Conservation (phyloP, 2,113 vertebrate genomes). For the Hepsetus odoe region DNA sequence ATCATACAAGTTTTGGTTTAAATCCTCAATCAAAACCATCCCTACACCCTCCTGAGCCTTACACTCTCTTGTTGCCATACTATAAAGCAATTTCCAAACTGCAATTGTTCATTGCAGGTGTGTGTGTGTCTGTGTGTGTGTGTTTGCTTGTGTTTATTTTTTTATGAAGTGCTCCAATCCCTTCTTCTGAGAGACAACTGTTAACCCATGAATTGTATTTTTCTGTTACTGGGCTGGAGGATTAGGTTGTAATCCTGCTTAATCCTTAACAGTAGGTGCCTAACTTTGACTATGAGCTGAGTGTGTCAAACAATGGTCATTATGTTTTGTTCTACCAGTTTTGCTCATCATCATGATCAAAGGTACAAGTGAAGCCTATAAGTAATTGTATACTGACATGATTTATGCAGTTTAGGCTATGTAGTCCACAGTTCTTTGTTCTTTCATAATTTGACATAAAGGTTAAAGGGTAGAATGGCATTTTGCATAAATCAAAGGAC, state of each 20-base stretch:
- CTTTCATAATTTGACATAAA: not conserved
- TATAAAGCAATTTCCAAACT: not conserved
- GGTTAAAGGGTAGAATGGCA: not conserved
- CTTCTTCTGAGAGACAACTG: slow-evolving; percentile 2
- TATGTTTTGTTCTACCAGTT: not conserved
- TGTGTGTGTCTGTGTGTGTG: not conserved
- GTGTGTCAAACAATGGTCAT: slow-evolving; percentile 16
- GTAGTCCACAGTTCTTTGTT: too few relatives aligned
- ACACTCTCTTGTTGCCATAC: not conserved
- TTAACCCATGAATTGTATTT: slow-evolving; percentile 30
- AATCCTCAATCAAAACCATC: slow-evolving; percentile 23
- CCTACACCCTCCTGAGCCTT: slow-evolving; percentile 13
- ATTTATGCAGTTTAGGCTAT: not conserved
- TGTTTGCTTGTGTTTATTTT: not conserved
- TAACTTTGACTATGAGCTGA: slow-evolving; percentile 6
- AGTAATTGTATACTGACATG: not conserved
- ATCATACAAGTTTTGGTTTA: slow-evolving; percentile 33
- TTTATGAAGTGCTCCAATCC: slow-evolving; percentile 1
- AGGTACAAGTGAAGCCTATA: not conserved
- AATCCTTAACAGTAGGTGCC: slow-evolving; percentile 39
- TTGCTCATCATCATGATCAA: slow-evolving; percentile 6
- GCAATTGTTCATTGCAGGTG: not conserved
- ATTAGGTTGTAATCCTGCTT: slow-evolving; percentile 43
- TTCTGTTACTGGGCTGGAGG: slow-evolving; percentile 24
- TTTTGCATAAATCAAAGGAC: not conserved